A percentile compares a stretch with the other conserved stretches of the same genome.
Conservation (phyloP, 2,113 vertebrate genomes). For the Microcebus murinus region DNA sequence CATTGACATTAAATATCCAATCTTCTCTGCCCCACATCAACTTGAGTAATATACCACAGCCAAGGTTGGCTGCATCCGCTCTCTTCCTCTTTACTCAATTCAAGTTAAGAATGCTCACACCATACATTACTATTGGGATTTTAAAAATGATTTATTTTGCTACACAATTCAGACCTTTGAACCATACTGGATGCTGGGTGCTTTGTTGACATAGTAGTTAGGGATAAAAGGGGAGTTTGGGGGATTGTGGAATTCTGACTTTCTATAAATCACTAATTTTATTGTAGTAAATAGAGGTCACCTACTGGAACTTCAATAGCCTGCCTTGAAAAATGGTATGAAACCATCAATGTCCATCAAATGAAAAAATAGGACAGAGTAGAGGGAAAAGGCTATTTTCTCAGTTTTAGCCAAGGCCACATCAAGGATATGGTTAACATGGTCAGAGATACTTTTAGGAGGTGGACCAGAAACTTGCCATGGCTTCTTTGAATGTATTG, state of each 20-base stretch:
- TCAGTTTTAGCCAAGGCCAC: not conserved
- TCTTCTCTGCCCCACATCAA: slow-evolving; percentile 59
- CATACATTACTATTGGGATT: slow-evolving; percentile 58
- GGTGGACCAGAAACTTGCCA: not conserved
- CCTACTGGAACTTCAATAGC: slow-evolving; percentile 49
- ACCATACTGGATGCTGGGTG: slow-evolving; percentile 43
- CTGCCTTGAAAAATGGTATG: slow-evolving; percentile 64
- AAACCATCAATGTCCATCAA: slow-evolving; percentile 58
- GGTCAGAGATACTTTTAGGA: not conserved
- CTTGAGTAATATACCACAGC: slow-evolving; percentile 65
- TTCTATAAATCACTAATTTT: slow-evolving; percentile 76
- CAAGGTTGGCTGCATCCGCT: slow-evolving; percentile 54
- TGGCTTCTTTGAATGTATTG: not conserved
- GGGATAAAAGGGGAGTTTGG: slow-evolving; percentile 69
- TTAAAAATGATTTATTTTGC: slow-evolving; percentile 74
- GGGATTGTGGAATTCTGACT: slow-evolving; percentile 64
- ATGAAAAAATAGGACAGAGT: slow-evolving; percentile 47
- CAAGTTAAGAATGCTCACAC: slow-evolving; percentile 54
- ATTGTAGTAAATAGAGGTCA: slow-evolving; percentile 74
- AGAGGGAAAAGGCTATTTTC: slow-evolving; percentile 21
- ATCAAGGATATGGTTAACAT: not conserved
- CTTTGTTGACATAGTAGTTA: slow-evolving; percentile 71
- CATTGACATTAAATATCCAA: slow-evolving; percentile 69
- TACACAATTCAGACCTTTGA: slow-evolving; percentile 70
- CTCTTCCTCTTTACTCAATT: slow-evolving; percentile 39